Evolutionary conservation across 2,888 invertebrate species (phyloP).

Genomic region (Pollenia amentaria): DNA sequence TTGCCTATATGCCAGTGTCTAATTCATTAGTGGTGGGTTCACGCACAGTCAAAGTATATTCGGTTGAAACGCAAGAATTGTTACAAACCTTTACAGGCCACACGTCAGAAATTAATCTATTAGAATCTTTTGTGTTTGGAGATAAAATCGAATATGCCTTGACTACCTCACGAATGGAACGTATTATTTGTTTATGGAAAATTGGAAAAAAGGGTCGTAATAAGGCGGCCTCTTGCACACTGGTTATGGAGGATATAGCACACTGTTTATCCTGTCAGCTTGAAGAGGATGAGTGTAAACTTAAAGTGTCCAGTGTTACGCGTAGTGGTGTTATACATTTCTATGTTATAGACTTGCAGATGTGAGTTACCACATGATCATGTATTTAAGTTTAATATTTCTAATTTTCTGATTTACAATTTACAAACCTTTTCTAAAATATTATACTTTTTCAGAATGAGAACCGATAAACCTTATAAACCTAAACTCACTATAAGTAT

Average conservation of each 20-base stretch:
- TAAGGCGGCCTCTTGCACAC: conserved; percentile 86
- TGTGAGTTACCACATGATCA: conserved; percentile 79
- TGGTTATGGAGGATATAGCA: conserved; percentile 90
- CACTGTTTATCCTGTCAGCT: conserved; percentile 85
- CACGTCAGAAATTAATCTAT: conserved; percentile 86
- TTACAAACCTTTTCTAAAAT: neutral
- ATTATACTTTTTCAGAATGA: conserved; percentile 76
- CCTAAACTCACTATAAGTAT: conserved; percentile 88
- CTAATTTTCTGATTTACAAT: neutral
- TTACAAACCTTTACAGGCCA: conserved; percentile 88
- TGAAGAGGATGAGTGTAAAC: conserved; percentile 85
- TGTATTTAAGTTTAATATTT: neutral
- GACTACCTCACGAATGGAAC: conserved; percentile 83
- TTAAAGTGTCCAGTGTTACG: conserved; percentile 86
- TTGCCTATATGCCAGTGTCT: conserved; percentile 82
- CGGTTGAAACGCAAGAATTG: conserved; percentile 86
- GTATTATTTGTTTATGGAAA: conserved; percentile 83
- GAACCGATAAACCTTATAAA: conserved; percentile 87
- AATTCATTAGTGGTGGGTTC: conserved; percentile 81
- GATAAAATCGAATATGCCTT: conserved; percentile 80
- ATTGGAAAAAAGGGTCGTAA: conserved; percentile 84
- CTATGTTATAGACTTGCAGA: conserved; percentile 91
- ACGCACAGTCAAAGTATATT: conserved; percentile 85
- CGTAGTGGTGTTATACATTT: conserved; percentile 92
- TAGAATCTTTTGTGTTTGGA: conserved; percentile 81